These are phyloP conservation scores for Perdita meconis DNA, from an alignment of 2,888 invertebrate species.

Conservation along the genomic window DNA sequence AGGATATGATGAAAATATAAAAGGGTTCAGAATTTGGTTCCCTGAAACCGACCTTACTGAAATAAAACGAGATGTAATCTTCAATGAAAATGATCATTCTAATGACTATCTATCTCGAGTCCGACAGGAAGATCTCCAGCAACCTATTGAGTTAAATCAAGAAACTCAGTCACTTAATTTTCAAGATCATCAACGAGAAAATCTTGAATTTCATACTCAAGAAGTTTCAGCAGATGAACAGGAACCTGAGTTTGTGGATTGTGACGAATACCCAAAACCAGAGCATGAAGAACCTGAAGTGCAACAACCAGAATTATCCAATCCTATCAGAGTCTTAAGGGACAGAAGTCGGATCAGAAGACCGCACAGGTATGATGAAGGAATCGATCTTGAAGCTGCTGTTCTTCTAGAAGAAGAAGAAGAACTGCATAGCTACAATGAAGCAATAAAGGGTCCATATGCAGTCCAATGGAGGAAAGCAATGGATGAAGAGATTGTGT, in stretches of 20 bases:
- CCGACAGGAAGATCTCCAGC: too few species aligned
- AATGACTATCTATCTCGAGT: background rate
- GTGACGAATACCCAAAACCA: background rate
- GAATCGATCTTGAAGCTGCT: background rate
- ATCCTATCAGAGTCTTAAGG: background rate
- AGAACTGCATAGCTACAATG: background rate
- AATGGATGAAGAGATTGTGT: background rate
- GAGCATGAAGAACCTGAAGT: background rate
- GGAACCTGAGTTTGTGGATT: too few species aligned
- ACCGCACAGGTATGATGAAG: background rate
- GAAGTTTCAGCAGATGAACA: too few species aligned
- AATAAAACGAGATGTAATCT: slow-evolving; percentile 8
- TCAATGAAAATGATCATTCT: background rate
- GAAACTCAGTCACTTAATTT: too few species aligned
- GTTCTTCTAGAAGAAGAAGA: background rate
- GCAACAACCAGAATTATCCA: background rate
- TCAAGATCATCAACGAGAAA: too few species aligned
- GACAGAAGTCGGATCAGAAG: background rate
- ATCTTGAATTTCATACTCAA: too few species aligned
- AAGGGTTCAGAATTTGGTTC: slow-evolving; percentile 28
- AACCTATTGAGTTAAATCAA: background rate
- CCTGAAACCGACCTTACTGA: slow-evolving; percentile 14
- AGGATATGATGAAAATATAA: slow-evolving; percentile 16
- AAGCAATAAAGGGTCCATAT: background rate
- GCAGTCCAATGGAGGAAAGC: background rate